Base-by-base conservation (phyloP, 1,140 invertebrate species). In the Apis cerana region DNA sequence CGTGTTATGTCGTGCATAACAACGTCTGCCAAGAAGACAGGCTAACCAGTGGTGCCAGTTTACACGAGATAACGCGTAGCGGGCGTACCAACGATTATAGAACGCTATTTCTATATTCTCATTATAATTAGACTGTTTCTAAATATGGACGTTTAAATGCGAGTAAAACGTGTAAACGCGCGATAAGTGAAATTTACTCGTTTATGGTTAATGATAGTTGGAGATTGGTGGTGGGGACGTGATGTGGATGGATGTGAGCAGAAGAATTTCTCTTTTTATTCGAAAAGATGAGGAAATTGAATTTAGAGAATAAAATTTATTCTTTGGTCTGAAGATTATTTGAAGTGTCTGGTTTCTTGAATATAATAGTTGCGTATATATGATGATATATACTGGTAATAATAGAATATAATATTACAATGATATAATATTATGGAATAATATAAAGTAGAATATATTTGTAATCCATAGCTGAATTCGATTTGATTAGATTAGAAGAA, bases 91-190 rank as follows among this genome's bases (percentile, higher is more conserved):
- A 50, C 56, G 71, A 54, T 81, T 81, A 75, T 81, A 81, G 79
- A 67, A 75, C 79, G 64, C 79, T 75, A 81, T 81, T 75, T 56
- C 71, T 64, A 81, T 62, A 75, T 75, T 81, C 61, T n/a, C 62
- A 81, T 75, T 81, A 81, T 81, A 81, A 81, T 81, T 81, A 81
- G 79, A 81, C 71, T 27, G 61, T 10, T 48, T 56, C 79, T 75
- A 59, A 81, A 75, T 67, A 75, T 33, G 79, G 43, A 81, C 62
- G 71, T 81, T 81, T 67, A 75, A 75, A 81, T 54, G 23, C 72
- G 56, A 80, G n/a, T 21, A 52, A 21, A 17, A 15, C 52, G 27
- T 23, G 48, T 71, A 79, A 43, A 71, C 58, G 56, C 56, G 48
- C n/a, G 77, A 62, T 58, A 48, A 79, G 48, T 52, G 58, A 79